Base-by-base conservation (phyloP, 2,113 vertebrate genomes). In the Antechinus flavipes region DNA sequence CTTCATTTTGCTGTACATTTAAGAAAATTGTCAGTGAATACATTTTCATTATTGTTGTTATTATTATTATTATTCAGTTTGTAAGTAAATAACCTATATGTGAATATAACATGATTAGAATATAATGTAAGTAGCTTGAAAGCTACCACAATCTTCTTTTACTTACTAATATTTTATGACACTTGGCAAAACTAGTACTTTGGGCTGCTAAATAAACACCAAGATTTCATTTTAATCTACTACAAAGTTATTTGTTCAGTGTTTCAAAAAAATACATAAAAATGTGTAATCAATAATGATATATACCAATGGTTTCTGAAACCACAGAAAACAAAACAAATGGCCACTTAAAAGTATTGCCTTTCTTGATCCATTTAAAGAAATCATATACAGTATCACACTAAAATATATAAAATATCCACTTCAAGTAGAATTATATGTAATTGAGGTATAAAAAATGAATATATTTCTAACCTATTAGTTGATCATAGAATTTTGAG, bases 11-110 rank as follows among this genome's bases (percentile, higher is more conserved):
- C 55, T 91, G 25, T 93, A 93, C 24, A 95, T 56, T 97, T 91
- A 93, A 96, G 97, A 97, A 98, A 98, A 97, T 93, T 54, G 92
- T 94, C 27, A 95, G 54, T 4, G 93, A n/a, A 94, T 93, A 93
- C 0, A 92, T 95, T 96, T 91, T 26, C 93, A 89, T 95, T 98
- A 98, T 96, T 97, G 91, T 68, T 97, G 97, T 97, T 95, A 89
- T 55, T 55, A 55, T 55, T 24, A 55, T 55, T 55, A n/a, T 93
- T 94, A 97, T 97, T 68, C 95, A 97, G 91, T 94, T 91, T 97
- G 94, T 93, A 97, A 97, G 53, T 96, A 95, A 90, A 61, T 97
- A 93, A 94, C 96, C 97, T 98, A 98, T 95, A 95, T 97, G 94
- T 96, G 96, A 94, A 58, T 54, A 96, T 46, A 97, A 96, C 95